Percentiles rank a stretch among this genome's conserved stretches.
These are phyloP conservation scores for Tapirus indicus DNA, from an alignment of 2,797 vertebrate species.

Conservation along the genomic window DNA sequence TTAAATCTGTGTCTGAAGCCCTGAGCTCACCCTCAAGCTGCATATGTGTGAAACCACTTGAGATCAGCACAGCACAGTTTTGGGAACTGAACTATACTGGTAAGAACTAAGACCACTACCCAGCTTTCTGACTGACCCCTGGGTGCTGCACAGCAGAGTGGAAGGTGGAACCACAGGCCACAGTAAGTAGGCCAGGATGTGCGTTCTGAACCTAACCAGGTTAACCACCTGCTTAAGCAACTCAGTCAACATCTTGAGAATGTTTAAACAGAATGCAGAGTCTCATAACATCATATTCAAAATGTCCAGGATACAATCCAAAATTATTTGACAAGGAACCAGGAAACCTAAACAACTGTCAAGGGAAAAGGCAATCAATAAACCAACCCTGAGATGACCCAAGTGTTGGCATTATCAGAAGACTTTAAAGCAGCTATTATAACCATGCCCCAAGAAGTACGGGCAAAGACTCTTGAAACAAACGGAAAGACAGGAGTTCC, in stretches of 20 bases:
- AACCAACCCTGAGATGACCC: not conserved
- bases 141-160: not conserved
- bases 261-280: not conserved
- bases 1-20: not conserved
- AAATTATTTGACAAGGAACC: not conserved
- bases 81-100: not conserved
- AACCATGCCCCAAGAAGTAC: not conserved
- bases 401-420: not conserved
- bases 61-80: not conserved
- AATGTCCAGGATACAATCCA: not conserved
- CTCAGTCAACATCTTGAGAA: not conserved
- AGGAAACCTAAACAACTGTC: not conserved
- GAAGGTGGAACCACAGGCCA: not conserved
- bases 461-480: not conserved
- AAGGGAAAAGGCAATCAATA: not conserved
- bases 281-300: not conserved
- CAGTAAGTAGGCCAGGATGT: not conserved
- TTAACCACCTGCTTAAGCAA: not conserved
- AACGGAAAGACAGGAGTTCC: not conserved
- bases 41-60: not conserved
- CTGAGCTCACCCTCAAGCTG: not conserved
- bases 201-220: not conserved
- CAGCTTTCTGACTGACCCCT: not conserved
- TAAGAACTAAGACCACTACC: not conserved
- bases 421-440: not conserved